phyloP scores from a whole-genome alignment of 2,797 vertebrate genomes.

The Salarias fasciatus region DNA sequence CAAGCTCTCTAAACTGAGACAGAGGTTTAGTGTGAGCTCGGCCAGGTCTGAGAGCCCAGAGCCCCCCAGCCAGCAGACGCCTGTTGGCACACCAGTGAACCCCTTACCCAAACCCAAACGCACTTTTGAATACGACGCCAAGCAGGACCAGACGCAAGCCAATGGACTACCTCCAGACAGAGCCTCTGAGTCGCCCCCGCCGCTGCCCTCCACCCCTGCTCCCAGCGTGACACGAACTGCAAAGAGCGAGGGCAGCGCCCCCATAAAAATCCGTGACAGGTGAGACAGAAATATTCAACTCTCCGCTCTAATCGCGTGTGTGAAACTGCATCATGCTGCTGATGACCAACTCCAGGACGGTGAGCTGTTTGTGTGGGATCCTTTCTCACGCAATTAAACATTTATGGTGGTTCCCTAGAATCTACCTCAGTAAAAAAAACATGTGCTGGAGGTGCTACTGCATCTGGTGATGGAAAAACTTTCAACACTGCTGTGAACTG shows the following conservation, averaged over 20 bases:
- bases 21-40: conserved; percentile 82
- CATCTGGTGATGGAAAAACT: neutral
- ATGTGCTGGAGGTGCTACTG: neutral
- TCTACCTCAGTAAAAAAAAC: neutral
- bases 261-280: conserved; percentile 90
- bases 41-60: conserved; percentile 80
- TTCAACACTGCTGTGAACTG: no score
- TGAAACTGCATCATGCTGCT: neutral
- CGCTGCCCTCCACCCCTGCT: conserved; percentile 91
- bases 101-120: conserved; percentile 98
- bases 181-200: conserved; percentile 87
- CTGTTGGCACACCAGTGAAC: conserved; percentile 86
- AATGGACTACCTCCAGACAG: conserved; percentile 92
- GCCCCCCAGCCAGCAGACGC: conserved; percentile 72
- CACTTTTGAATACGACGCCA: conserved; percentile 98
- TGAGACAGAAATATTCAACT: conserved; percentile 62
- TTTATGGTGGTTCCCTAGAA: conserved; percentile 5
- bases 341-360: no score
- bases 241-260: conserved; percentile 84
- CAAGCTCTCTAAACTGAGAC: conserved; percentile 84
- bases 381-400: conserved; percentile 28
- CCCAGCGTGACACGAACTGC: conserved; percentile 84
- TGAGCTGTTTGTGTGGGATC: conserved; percentile 16
- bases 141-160: conserved; percentile 87
- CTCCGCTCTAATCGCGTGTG: neutral